Base-by-base conservation (phyloP, 92 coral and sea anemone species). In the Micromussa lordhowensis region DNA sequence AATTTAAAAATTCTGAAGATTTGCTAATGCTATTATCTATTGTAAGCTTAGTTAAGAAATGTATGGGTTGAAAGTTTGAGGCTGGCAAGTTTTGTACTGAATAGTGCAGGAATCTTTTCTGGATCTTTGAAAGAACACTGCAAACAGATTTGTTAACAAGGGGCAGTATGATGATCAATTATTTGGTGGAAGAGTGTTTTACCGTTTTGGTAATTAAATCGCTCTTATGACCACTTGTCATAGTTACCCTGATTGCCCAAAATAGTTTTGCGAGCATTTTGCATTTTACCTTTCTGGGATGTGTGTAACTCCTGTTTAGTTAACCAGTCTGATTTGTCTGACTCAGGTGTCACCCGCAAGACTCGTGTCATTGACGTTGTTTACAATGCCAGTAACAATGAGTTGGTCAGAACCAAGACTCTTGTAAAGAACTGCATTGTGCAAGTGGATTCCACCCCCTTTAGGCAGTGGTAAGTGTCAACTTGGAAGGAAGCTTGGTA, bases 161-260 rank as follows among this genome's bases (percentile, higher is more conserved):
- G 51, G 93, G 98, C 96, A 94, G 92, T 80, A 88, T 97, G 98
- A 97, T 97, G 99, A 95, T 68, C 35, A 18, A 44, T 18, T 64
- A 31, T 75, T 40, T 40, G 28, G 44, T 57, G 29, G 89, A 86
- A 76, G 82, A 86, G 89, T 86, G 89, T 64, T 18, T 75, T 77
- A 16, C 89, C 83, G 83, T 86, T 44, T 64, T 86, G 89, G 89
- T 68, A 29, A 75, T 86, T 51, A 15, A 14, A 66, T 61, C 89
- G 64, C 89, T 90, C 91, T 82, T 80, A 82, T 97, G 98, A 97
- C 90, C 75, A 22, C 90, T 88, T 94, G 98, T 97, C 99, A 96
- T 96, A 97, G 99, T 97, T 97, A 95, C 99, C 92, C 99, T 97
- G 98, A 97, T 93, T 97, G 98, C 97, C 91, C 91, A 66, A 78